Percentiles rank a stretch among this genome's conserved stretches.
phyloP scores from a whole-genome alignment of 2,113 vertebrate species.

The Lynx canadensis region DNA sequence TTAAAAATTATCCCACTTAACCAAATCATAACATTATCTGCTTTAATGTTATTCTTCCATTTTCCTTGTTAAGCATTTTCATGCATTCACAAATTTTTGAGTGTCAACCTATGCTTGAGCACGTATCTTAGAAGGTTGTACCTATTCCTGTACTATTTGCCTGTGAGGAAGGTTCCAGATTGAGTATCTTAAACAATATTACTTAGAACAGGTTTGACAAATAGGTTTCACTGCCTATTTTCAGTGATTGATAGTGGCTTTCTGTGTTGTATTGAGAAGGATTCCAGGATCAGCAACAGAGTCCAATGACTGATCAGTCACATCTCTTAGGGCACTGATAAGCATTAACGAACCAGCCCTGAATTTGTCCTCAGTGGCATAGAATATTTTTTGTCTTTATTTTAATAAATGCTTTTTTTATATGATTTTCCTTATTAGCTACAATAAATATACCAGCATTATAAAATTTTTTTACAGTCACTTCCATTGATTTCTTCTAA shows the following conservation, averaged over 20 bases:
- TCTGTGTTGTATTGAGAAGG: background rate
- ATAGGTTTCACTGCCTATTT: background rate
- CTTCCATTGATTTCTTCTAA: background rate
- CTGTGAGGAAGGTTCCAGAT: background rate
- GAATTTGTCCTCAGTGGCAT: background rate
- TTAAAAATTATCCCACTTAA: background rate
- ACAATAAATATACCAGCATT: background rate
- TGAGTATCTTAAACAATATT: background rate
- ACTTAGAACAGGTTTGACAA: background rate
- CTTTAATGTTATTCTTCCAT: background rate
- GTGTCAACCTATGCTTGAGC: background rate
- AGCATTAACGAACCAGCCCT: background rate
- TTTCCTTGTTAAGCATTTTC: slow-evolving; percentile 29
- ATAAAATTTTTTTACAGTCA: background rate
- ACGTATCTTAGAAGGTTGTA: background rate
- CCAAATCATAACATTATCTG: background rate
- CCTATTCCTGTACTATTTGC: background rate
- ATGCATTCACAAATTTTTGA: background rate
- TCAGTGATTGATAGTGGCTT: background rate
- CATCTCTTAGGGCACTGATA: background rate
- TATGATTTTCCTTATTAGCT: background rate
- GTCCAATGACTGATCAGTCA: background rate
- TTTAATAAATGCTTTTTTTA: background rate
- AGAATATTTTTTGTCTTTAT: slow-evolving; percentile 8
- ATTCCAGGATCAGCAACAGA: background rate